phyloP scores from a whole-genome alignment of 2,888 invertebrate genomes.

The Phaonia tiefii region DNA sequence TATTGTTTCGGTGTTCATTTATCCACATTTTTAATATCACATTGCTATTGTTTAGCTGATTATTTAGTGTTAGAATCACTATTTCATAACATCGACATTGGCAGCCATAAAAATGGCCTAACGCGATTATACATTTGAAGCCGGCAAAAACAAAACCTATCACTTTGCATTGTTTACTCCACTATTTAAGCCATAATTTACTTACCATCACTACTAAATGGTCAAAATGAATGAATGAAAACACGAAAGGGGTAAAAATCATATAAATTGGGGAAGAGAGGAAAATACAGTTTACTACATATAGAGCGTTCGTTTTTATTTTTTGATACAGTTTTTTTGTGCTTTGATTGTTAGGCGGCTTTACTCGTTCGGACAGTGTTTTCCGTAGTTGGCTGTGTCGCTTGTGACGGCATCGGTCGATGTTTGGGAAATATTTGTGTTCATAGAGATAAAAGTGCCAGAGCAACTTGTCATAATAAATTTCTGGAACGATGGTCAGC shows the following conservation, averaged over 20 bases:
- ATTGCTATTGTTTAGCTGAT: conserved; percentile 58
- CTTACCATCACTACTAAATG: conserved; percentile 20
- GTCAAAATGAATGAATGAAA: conserved; percentile 7
- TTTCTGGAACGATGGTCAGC: conserved; percentile 68
- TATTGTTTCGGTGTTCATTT: not conserved
- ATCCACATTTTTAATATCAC: not conserved
- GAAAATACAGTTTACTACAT: conserved; percentile 38
- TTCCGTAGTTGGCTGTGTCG: conserved; percentile 46
- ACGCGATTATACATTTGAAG: conserved; percentile 39
- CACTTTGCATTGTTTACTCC: conserved; percentile 49
- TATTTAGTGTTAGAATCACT: conserved; percentile 61
- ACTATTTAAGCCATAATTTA: conserved; percentile 49
- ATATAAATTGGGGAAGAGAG: conserved; percentile 43
- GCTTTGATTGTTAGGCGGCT: too few relatives aligned
- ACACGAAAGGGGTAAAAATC: conserved; percentile 1
- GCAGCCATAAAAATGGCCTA: conserved; percentile 21
- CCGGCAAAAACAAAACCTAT: conserved; percentile 42
- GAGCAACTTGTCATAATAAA: conserved; percentile 79
- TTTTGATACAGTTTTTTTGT: not conserved
- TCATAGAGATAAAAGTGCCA: conserved; percentile 78
- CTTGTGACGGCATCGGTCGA: conserved; percentile 59
- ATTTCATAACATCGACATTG: conserved; percentile 47
- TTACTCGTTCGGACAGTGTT: conserved; percentile 39
- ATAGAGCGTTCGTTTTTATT: conserved; percentile 19
- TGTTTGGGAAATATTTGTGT: conserved; percentile 72